Conservation (phyloP, 2,888 invertebrate genomes). For the Mesopsocus fuscifrons region DNA sequence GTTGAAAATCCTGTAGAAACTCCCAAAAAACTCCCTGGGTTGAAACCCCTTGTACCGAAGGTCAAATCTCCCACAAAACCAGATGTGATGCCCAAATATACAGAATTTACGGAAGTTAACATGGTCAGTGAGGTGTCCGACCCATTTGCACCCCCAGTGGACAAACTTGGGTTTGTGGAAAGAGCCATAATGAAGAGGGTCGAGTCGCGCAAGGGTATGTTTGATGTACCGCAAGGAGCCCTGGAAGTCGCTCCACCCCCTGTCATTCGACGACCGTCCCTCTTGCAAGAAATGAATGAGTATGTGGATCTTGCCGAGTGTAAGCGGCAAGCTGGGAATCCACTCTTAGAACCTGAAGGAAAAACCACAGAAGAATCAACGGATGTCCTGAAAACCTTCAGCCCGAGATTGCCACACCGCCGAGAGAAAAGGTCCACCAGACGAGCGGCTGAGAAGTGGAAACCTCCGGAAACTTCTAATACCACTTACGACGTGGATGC, state of each 20-base stretch:
- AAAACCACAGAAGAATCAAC: background rate
- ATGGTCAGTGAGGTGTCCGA: background rate
- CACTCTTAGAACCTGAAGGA: background rate
- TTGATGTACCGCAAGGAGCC: background rate
- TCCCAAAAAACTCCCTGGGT: slow-evolving; percentile 5
- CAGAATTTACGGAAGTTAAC: background rate
- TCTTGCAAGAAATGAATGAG: background rate
- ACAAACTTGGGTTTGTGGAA: slow-evolving; percentile 4
- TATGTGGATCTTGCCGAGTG: background rate
- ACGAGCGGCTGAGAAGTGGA: background rate
- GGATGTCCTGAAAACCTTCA: background rate
- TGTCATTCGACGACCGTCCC: background rate
- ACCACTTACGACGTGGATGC: background rate
- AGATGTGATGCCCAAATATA: background rate
- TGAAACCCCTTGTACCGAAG: slow-evolving; percentile 6
- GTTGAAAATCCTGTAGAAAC: background rate
- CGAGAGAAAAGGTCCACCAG: background rate
- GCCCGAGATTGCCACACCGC: background rate
- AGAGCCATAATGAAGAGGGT: background rate
- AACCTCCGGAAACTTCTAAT: background rate
- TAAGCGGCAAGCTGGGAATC: slow-evolving; percentile 2
- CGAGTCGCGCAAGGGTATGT: no score
- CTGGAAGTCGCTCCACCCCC: background rate
- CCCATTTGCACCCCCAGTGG: background rate
- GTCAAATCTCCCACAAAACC: background rate